phyloP scores from a whole-genome alignment of 2,113 vertebrate species.

The Rhabdornis inornatus region DNA sequence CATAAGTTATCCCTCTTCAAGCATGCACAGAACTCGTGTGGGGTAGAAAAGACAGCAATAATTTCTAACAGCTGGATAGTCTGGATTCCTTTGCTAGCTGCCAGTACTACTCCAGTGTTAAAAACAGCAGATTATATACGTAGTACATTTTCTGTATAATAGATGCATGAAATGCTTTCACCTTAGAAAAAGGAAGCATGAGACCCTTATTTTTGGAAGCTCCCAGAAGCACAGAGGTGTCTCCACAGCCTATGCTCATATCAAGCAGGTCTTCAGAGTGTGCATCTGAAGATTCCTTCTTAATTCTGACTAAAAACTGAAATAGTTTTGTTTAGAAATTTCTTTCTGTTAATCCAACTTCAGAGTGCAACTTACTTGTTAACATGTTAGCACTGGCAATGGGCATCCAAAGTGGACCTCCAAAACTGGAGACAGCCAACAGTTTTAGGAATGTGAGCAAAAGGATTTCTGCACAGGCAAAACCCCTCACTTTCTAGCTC shows the following conservation, averaged over 20 bases:
- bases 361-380: neutral
- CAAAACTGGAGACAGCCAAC: neutral
- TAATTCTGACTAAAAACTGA: neutral
- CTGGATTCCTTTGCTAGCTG: neutral
- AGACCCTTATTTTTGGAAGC: neutral
- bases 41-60: neutral
- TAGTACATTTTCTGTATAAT: neutral
- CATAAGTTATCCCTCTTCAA: neutral
- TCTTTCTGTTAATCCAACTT: neutral
- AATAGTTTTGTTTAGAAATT: neutral
- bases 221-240: neutral
- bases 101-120: neutral
- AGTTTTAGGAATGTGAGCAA: neutral
- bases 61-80: neutral
- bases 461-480: neutral
- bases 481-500: neutral
- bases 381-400: accelerated
- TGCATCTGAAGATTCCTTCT: neutral
- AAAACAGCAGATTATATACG: neutral
- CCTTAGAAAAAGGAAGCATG: neutral
- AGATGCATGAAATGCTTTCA: neutral
- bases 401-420: neutral
- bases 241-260: neutral
- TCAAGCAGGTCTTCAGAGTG: neutral
- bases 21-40: neutral